These are phyloP conservation scores for Hylyphantes graminicola DNA, from an alignment of 1,140 invertebrate genomes.

Conservation along the genomic window DNA sequence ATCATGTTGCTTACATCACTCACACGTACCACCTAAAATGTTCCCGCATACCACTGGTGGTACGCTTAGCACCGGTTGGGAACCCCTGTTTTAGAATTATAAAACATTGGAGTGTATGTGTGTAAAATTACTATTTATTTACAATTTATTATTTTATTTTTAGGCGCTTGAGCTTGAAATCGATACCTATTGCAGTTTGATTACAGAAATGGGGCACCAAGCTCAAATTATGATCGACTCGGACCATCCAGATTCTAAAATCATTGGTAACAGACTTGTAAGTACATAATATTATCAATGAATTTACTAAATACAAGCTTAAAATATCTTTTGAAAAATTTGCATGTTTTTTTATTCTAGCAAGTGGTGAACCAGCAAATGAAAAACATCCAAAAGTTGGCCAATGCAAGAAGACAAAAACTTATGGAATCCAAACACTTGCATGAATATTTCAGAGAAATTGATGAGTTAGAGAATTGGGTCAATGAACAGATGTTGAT, in stretches of 20 bases:
- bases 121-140: too few relatives aligned
- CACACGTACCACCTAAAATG: too few relatives aligned
- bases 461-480: conserved; percentile 91
- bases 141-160: conserved; percentile 44
- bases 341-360: conserved; percentile 60
- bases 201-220: conserved; percentile 90
- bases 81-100: too few relatives aligned
- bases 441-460: conserved; percentile 93
- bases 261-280: conserved; percentile 80
- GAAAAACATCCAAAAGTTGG: conserved; percentile 82
- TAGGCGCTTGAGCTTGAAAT: conserved; percentile 90
- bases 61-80: too few relatives aligned
- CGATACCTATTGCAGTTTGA: conserved; percentile 92
- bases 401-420: conserved; percentile 81
- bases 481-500: conserved; percentile 92
- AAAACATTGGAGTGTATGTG: too few relatives aligned
- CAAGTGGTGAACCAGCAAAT: conserved; percentile 77
- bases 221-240: conserved; percentile 80
- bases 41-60: too few relatives aligned
- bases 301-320: background rate
- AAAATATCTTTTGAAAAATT: background rate
- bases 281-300: conserved; percentile 20
- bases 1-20: too few relatives aligned
- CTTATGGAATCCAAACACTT: conserved; percentile 91
- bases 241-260: conserved; percentile 80